Base-by-base conservation (phyloP, 2,113 vertebrate species). In the Centrocercus urophasianus region DNA sequence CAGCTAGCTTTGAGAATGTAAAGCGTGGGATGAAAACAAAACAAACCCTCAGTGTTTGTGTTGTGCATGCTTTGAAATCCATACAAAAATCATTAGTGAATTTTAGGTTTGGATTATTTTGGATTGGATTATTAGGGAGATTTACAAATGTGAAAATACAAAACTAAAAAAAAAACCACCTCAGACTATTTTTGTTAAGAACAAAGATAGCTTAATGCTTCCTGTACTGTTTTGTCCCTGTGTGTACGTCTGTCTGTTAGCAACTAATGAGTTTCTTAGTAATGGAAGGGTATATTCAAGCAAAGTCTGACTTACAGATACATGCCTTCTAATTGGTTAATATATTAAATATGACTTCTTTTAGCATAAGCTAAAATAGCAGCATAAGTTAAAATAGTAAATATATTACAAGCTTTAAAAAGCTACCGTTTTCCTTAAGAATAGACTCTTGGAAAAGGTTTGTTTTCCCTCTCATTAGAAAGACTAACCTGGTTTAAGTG, bases 381-480 rank as follows among this genome's bases (percentile, higher is more conserved):
- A 28, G 24, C n/a, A 40, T 7, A 43, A 60, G 25, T 25, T 40
- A 32, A 11, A 63, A 60, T 11, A 73, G 16, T 32, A 84, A 12
- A 50, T 13, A 11, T 56, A 1, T 1, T 59, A 10, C 12, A 13
- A 48, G 21, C 48, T 30, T 3, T 10, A 0, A 2, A 11, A 77
- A 77, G 36, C 59, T 48, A 14, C 0, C 20, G 4, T 60, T 82
- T 84, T 83, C 38, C 5, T 36, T 36, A 52, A 50, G 16, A 32
- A 17, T 28, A 8, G 52, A 10, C 52, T 56, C 36, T 76, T 47
- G 50, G n/a, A 40, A 54, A n/a, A 36, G 59, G 2, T 12, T 5
- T 7, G 1, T 28, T 77, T 54, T 8, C 56, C 30, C 40, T 77
- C 21, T 20, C 7, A 3, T 24, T 7, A 36, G 30, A 50, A 74